Percentiles rank a stretch among this genome's conserved stretches.
phyloP scores from a whole-genome alignment of 2,888 invertebrate genomes.

The Thyatira batis region DNA sequence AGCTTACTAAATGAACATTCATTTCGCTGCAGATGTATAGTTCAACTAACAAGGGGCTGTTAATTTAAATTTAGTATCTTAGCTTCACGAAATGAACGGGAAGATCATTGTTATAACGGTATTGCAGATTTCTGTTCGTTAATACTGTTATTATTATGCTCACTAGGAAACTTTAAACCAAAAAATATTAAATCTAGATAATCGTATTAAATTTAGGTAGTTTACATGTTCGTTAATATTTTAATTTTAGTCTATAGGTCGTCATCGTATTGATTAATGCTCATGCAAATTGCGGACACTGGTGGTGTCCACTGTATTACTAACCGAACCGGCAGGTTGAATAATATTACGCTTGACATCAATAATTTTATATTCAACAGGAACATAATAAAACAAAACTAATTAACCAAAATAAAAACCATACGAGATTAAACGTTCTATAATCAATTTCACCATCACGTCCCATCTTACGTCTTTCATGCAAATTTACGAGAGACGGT shows the following conservation, averaged over 20 bases:
- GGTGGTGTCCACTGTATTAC: too few species aligned
- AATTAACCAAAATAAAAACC: background rate
- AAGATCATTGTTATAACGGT: slow-evolving; percentile 80
- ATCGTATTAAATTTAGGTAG: too few species aligned
- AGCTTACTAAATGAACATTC: slow-evolving; percentile 73
- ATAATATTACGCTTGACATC: too few species aligned
- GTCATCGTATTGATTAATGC: too few species aligned
- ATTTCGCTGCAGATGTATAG: slow-evolving; percentile 69
- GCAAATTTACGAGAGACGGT: slow-evolving; percentile 62
- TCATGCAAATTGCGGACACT: too few species aligned
- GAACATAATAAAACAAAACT: background rate
- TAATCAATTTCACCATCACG: slow-evolving; percentile 16
- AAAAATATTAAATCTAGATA: too few species aligned
- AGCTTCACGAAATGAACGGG: slow-evolving; percentile 76
- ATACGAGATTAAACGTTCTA: background rate
- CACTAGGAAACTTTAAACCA: too few species aligned
- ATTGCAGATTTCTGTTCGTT: slow-evolving; percentile 59
- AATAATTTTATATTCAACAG: background rate
- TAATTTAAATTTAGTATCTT: slow-evolving; percentile 82
- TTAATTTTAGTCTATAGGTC: too few species aligned
- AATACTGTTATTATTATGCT: too few species aligned
- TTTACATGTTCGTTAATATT: too few species aligned
- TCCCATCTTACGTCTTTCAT: slow-evolving; percentile 47
- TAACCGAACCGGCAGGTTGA: too few species aligned
- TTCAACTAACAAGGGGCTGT: slow-evolving; percentile 78